phyloP scores from a whole-genome alignment of 2,888 invertebrate species.

The Encarsia formosa region DNA sequence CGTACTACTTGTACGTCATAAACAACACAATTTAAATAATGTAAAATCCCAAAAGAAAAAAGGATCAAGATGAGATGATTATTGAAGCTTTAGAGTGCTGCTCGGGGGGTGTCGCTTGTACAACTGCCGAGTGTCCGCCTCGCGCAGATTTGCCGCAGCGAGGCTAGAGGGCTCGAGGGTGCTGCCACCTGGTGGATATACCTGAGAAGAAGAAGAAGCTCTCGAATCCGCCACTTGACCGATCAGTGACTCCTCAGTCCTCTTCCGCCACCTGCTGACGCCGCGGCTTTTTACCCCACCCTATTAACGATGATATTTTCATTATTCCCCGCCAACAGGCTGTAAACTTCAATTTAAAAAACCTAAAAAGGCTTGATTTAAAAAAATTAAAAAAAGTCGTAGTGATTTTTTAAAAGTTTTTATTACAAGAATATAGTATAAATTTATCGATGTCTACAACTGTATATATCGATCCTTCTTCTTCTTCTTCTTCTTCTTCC shows the following conservation, averaged over 20 bases:
- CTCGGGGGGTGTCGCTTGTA: background rate
- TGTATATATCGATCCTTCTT: background rate
- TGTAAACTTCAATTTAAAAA: too few relatives aligned
- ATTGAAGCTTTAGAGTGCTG: too few relatives aligned
- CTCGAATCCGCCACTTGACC: slow-evolving; percentile 14
- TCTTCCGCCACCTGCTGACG: background rate
- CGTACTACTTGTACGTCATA: too few relatives aligned
- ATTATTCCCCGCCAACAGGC: background rate
- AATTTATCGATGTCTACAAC: slow-evolving; percentile 40
- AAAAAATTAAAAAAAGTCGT: too few relatives aligned
- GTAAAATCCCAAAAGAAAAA: too few relatives aligned
- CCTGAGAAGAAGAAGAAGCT: background rate
- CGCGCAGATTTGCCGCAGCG: slow-evolving; percentile 46
- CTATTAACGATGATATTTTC: too few relatives aligned
- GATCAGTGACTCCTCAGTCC: slow-evolving; percentile 12
- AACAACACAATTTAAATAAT: too few relatives aligned
- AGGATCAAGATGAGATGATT: too few relatives aligned
- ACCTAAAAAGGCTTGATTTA: too few relatives aligned
- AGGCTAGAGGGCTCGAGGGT: slow-evolving; percentile 29
- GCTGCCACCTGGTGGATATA: background rate
- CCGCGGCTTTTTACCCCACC: too few relatives aligned
- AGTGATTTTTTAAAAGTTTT: slow-evolving; percentile 41
- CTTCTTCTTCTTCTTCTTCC: background rate
- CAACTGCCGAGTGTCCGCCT: background rate
- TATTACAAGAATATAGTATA: slow-evolving; percentile 53